These are phyloP conservation scores for Stratiomys singularior DNA, from an alignment of 2,888 invertebrate genomes.

Conservation along the genomic window DNA sequence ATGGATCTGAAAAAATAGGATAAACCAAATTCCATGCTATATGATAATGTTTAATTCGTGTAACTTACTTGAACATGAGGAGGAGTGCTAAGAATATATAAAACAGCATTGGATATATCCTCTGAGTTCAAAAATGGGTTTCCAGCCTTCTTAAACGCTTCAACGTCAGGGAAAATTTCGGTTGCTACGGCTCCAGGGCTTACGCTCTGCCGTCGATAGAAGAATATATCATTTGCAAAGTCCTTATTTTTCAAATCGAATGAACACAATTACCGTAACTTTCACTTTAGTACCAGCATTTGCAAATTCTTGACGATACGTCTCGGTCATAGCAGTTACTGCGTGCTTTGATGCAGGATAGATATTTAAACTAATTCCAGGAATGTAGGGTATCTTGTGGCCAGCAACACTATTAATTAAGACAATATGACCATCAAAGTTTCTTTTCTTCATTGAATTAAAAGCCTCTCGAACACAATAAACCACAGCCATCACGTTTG, in stretches of 20 bases:
- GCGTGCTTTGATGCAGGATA: slow-evolving; percentile 63
- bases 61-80: slow-evolving; percentile 59
- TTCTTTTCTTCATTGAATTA: slow-evolving; percentile 63
- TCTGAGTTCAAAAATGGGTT: slow-evolving; percentile 50
- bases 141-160: slow-evolving; percentile 48
- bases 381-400: slow-evolving; percentile 52
- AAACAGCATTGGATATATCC: slow-evolving; percentile 42
- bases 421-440: slow-evolving; percentile 65
- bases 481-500: slow-evolving; percentile 65
- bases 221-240: no score
- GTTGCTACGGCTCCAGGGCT: slow-evolving; percentile 63
- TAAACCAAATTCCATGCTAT: background rate
- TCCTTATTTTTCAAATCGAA: background rate
- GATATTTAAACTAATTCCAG: slow-evolving; percentile 56
- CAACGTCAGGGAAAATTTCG: slow-evolving; percentile 56
- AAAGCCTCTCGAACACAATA: slow-evolving; percentile 65
- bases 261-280: slow-evolving; percentile 59
- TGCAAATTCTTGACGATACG: slow-evolving; percentile 62
- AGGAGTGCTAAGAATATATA: slow-evolving; percentile 60
- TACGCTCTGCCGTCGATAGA: slow-evolving; percentile 58
- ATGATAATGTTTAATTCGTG: background rate
- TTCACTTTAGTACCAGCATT: slow-evolving; percentile 59
- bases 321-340: slow-evolving; percentile 61
- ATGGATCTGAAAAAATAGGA: slow-evolving; percentile 57
- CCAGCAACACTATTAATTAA: slow-evolving; percentile 65